A percentile compares a stretch with the other conserved stretches of the same genome.
phyloP scores from a whole-genome alignment of 2,888 invertebrate species.

The Masnerella sp. region DNA sequence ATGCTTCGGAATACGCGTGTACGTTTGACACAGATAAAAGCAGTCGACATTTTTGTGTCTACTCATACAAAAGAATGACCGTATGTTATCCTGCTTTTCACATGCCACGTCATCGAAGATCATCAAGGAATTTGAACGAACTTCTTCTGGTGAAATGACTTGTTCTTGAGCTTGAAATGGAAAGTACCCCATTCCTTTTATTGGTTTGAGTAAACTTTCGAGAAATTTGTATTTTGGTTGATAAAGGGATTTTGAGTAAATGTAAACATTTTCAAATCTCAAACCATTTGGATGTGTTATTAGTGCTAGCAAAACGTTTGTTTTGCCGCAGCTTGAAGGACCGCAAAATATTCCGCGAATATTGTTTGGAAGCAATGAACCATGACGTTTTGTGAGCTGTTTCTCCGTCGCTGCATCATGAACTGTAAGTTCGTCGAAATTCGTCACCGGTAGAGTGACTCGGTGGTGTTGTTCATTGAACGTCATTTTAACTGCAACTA shows the following conservation, averaged over 20 bases:
- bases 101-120: slow-evolving; percentile 65
- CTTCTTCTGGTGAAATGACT: slow-evolving; percentile 13
- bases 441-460: neutral
- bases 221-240: slow-evolving; percentile 56
- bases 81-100: slow-evolving; percentile 65
- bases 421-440: neutral
- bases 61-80: slow-evolving; percentile 60
- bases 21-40: slow-evolving; percentile 63
- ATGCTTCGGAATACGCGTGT: slow-evolving; percentile 62
- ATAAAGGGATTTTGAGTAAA: slow-evolving; percentile 65
- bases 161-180: slow-evolving; percentile 22
- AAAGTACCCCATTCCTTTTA: slow-evolving; percentile 25
- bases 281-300: slow-evolving; percentile 69
- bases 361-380: slow-evolving; percentile 47
- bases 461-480: neutral
- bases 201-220: neutral
- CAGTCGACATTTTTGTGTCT: slow-evolving; percentile 61
- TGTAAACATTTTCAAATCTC: slow-evolving; percentile 72
- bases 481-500: slow-evolving; percentile 2
- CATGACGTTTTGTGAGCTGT: slow-evolving; percentile 43
- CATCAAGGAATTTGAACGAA: slow-evolving; percentile 29
- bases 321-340: slow-evolving; percentile 15
- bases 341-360: slow-evolving; percentile 16
- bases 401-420: neutral
- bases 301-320: slow-evolving; percentile 65